Percentiles rank a stretch among this genome's conserved stretches.
phyloP scores from a whole-genome alignment of 2,113 vertebrate species.

The Periophthalmodon schlosseri region DNA sequence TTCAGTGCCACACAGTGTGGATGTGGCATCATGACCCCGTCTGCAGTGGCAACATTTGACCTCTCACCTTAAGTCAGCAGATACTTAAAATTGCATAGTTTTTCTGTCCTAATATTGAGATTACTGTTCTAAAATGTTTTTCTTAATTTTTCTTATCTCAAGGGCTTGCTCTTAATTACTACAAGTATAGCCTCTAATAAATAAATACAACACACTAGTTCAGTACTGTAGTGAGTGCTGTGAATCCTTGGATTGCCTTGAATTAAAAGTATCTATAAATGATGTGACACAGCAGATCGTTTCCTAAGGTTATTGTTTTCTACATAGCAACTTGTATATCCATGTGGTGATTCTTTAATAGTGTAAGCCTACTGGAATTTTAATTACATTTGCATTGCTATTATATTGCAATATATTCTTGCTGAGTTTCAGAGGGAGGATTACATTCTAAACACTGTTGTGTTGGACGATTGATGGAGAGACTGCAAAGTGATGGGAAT shows the following conservation, averaged over 20 bases:
- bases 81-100: background rate
- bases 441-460: slow-evolving; percentile 30
- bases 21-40: slow-evolving; percentile 24
- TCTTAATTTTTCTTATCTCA: slow-evolving; percentile 17
- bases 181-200: slow-evolving; percentile 25
- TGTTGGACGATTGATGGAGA: slow-evolving; percentile 4
- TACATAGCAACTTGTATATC: slow-evolving; percentile 73
- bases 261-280: slow-evolving; percentile 32
- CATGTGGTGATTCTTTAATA: slow-evolving; percentile 78
- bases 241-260: slow-evolving; percentile 48
- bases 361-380: slow-evolving; percentile 71
- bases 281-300: slow-evolving; percentile 43
- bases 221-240: slow-evolving; percentile 40
- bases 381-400: slow-evolving; percentile 74
- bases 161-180: slow-evolving; percentile 14
- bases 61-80: background rate
- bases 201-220: slow-evolving; percentile 29
- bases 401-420: slow-evolving; percentile 75
- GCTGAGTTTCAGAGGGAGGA: slow-evolving; percentile 61
- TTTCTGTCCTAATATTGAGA: background rate
- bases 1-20: slow-evolving; percentile 19
- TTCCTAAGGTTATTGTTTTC: slow-evolving; percentile 54
- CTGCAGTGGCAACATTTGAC: slow-evolving; percentile 23
- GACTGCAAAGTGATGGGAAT: slow-evolving; percentile 11
- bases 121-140: slow-evolving; percentile 1